phyloP scores from a whole-genome alignment of 2,888 invertebrate genomes.

The Augochlorella aurata region DNA sequence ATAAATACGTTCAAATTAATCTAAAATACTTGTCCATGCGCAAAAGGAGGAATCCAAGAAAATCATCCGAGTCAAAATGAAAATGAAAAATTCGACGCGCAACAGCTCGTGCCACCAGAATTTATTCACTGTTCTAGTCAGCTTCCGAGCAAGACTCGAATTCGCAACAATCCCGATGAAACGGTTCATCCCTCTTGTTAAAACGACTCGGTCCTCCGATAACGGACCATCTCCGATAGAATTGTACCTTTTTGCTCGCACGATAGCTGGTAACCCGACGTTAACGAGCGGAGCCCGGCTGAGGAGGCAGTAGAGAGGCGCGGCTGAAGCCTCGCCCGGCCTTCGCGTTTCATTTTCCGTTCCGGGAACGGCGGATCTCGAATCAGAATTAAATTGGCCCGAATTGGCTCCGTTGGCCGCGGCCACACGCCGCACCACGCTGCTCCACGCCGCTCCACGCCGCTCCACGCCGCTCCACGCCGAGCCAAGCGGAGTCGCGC shows the following conservation, averaged over 20 bases:
- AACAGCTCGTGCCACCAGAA: neutral
- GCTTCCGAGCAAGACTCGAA: neutral
- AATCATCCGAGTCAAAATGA: neutral
- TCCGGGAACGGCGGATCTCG: constrained; percentile 51
- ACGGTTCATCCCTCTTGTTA: neutral
- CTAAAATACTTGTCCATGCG: no score
- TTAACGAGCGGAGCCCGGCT: neutral
- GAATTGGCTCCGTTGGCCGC: constrained; percentile 53
- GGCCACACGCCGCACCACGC: neutral
- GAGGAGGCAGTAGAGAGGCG: constrained; percentile 6
- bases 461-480: neutral
- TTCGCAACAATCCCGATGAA: neutral
- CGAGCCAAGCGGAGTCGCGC: neutral
- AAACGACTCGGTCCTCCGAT: neutral
- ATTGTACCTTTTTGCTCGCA: constrained; percentile 2
- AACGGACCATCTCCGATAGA: constrained; percentile 4
- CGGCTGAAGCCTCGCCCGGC: constrained; percentile 9
- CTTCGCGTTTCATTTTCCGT: constrained; percentile 52
- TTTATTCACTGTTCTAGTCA: neutral
- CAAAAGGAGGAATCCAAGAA: no score
- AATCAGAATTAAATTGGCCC: constrained; percentile 64
- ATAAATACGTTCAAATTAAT: no score
- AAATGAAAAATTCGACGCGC: neutral
- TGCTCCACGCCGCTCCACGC: neutral
- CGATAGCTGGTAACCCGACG: constrained; percentile 11